Evolutionary conservation across 2,888 invertebrate genomes (phyloP).

Genomic region (Trimorus sp.): DNA sequence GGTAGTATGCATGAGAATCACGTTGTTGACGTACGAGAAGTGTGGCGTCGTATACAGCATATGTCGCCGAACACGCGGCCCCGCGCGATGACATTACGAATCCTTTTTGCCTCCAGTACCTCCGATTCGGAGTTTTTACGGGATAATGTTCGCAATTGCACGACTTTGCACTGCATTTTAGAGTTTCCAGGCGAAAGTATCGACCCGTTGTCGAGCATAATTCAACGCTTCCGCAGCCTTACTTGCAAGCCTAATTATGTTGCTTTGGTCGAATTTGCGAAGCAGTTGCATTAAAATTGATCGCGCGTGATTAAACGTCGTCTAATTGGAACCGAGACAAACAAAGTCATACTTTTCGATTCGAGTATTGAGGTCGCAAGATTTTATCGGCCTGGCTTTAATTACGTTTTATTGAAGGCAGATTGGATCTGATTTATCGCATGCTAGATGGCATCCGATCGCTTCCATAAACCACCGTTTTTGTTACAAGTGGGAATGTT

Average conservation of each 20-base stretch:
- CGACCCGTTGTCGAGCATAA: neutral
- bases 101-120: constrained; percentile 54
- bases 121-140: constrained; percentile 67
- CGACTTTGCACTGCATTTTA: constrained; percentile 69
- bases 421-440: constrained; percentile 1
- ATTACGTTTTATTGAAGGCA: constrained; percentile 9
- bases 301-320: too few species aligned
- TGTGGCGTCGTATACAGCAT: constrained; percentile 71
- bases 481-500: too few species aligned
- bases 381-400: neutral
- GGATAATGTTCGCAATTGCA: constrained; percentile 69
- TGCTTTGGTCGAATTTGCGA: too few species aligned
- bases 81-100: constrained; percentile 53
- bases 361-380: neutral
- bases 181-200: constrained; percentile 58
- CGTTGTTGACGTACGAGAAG: constrained; percentile 77
- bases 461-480: too few species aligned
- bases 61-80: constrained; percentile 67
- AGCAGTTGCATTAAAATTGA: too few species aligned
- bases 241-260: neutral
- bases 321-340: too few species aligned
- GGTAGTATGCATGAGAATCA: constrained; percentile 77
- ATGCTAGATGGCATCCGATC: too few species aligned
- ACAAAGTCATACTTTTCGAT: too few species aligned
- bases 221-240: constrained; percentile 4